Conservation (phyloP, 2,113 vertebrate species). For the Sclerurus mexicanus region DNA sequence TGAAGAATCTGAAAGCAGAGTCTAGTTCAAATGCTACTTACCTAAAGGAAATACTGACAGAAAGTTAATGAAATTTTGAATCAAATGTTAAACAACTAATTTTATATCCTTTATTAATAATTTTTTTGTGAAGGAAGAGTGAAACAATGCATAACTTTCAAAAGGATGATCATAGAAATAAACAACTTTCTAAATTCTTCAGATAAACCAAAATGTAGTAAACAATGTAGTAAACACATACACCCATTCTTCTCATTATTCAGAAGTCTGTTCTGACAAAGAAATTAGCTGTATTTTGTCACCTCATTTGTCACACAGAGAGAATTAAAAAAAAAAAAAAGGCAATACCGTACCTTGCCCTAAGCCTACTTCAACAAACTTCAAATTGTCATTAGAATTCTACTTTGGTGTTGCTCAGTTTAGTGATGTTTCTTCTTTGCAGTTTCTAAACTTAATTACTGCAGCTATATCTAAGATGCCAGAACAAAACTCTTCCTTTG, state of each 20-base stretch:
- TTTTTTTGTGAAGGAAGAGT: not conserved
- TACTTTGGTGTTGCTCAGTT: not conserved
- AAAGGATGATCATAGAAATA: not conserved
- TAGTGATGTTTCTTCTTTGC: constrained; percentile 10
- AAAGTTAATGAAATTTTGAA: not conserved
- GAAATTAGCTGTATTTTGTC: constrained; percentile 62
- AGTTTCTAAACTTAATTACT: constrained; percentile 34
- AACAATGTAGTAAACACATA: not conserved
- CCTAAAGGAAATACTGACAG: not conserved
- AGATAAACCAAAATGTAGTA: constrained; percentile 9
- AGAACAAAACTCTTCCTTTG: not conserved
- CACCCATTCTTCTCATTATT: not conserved
- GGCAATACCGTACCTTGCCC: not conserved
- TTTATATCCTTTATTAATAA: not conserved
- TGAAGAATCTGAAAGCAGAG: not conserved
- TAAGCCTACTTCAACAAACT: constrained; percentile 40
- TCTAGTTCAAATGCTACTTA: not conserved
- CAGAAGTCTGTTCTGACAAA: constrained; percentile 30
- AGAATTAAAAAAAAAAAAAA: not conserved
- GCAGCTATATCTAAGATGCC: not conserved
- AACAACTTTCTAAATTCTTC: not conserved
- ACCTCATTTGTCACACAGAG: constrained; percentile 44
- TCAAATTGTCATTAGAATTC: constrained; percentile 34
- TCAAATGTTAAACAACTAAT: not conserved
- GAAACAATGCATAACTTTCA: not conserved